Base-by-base conservation (phyloP, 1,140 invertebrate genomes). In the Caerostris extrusa region DNA sequence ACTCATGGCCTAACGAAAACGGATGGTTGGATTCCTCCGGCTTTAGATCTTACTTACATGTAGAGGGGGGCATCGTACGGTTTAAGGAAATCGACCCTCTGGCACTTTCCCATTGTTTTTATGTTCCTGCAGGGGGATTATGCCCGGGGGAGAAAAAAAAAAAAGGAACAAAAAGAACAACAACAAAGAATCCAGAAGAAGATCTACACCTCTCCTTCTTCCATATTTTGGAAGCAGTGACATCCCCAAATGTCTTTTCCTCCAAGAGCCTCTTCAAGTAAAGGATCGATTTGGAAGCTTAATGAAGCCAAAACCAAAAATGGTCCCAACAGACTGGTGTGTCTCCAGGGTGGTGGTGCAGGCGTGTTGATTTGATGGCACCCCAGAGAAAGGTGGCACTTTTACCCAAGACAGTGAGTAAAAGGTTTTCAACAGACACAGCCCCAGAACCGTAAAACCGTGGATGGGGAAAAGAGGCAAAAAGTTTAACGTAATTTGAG, bases 121-220 rank as follows among this genome's bases (percentile, higher is more conserved):
- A 90, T 71, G 87, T 69, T 64, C 64, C 60, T 69, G 55, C 87
- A 12, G n/a, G 61, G 64, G 87, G 87, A 90, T 90, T 90, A 90
- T 4, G 3, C 58, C 3, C 7, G 7, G n/a, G 64, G 64, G n/a
- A 5, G n/a, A 12, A 34, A 2, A 34, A 34, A 34, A 34, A n/a
- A n/a, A 34, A 34, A 34, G 34, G 34, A 34, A 77, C 71, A 77
- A 50, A n/a, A n/a, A 50, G 34, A 19, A 53, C 14, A 19, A 77
- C 71, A 17, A 19, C 61, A 64, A 17, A 2, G 61, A 64, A 64
- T 17, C 61, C 2, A 10, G 17, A 17, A 64, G 8, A 64, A n/a
- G 12, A 67, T 67, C 64, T 61, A 61, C 3, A 12, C 71, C 71
- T 2, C 17, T 19, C 5, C 19, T 77, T n/a, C 7, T 77, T 3